Evolutionary conservation across 2,113 vertebrate species (phyloP).

Genomic region (Trachemys scripta): DNA sequence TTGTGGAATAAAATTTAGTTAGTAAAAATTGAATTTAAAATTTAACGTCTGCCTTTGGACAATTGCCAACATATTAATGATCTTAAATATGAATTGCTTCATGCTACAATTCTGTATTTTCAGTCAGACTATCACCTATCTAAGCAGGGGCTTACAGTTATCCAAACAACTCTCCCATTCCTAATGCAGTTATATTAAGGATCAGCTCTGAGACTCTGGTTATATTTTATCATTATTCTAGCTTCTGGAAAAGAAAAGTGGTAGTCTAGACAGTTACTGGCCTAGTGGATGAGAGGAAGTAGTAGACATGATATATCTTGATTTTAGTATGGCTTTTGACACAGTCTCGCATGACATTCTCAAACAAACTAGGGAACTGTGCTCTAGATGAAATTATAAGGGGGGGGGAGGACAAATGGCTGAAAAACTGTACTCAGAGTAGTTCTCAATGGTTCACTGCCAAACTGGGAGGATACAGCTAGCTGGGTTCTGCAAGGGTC

Average conservation of each 20-base stretch:
- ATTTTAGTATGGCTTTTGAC: not conserved
- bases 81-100: not conserved
- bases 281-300: not conserved
- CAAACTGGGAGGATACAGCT: not conserved
- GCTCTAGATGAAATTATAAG: not conserved
- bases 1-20: not conserved
- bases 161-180: not conserved
- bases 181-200: not conserved
- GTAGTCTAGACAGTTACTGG: not conserved
- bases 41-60: not conserved
- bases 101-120: not conserved
- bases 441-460: not conserved
- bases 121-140: not conserved
- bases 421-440: not conserved
- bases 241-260: not conserved
- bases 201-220: not conserved
- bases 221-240: not conserved
- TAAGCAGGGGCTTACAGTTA: not conserved
- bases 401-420: not conserved
- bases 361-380: not conserved
- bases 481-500: not conserved
- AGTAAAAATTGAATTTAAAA: constrained; percentile 10
- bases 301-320: not conserved
- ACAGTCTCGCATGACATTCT: not conserved
- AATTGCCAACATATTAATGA: not conserved